These are phyloP conservation scores for Andrena haemorrhoa DNA, from an alignment of 2,888 invertebrate genomes.

Conservation along the genomic window DNA sequence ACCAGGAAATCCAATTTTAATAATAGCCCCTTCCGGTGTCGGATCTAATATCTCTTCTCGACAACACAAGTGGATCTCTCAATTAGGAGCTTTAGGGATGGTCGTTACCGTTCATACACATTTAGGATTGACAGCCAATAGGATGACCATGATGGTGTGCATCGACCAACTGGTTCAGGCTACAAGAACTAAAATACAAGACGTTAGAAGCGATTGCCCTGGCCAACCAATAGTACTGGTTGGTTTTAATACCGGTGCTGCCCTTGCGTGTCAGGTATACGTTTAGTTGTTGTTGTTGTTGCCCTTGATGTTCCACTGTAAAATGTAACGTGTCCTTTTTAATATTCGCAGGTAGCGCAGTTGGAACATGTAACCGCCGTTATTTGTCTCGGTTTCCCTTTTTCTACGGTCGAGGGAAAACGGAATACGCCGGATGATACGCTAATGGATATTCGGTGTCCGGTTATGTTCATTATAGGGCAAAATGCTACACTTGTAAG, in stretches of 20 bases:
- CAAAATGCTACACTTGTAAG: constrained; percentile 89
- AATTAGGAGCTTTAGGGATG: constrained; percentile 89
- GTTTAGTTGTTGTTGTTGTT: background rate
- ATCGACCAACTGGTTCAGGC: constrained; percentile 89
- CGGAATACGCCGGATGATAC: constrained; percentile 92
- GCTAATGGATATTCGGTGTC: constrained; percentile 90
- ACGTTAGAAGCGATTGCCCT: constrained; percentile 89
- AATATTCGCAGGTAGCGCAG: constrained; percentile 87
- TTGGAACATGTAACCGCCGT: constrained; percentile 90
- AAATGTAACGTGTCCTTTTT: background rate
- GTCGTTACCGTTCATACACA: constrained; percentile 88
- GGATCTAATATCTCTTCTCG: constrained; percentile 85
- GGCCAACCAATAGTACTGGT: constrained; percentile 91
- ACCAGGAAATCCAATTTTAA: constrained; percentile 89
- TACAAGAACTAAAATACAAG: constrained; percentile 90
- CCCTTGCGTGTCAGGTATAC: constrained; percentile 89
- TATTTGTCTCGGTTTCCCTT: constrained; percentile 92
- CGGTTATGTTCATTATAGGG: constrained; percentile 92
- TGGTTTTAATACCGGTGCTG: constrained; percentile 92
- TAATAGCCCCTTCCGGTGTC: constrained; percentile 87
- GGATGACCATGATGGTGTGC: constrained; percentile 86
- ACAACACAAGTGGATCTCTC: constrained; percentile 89
- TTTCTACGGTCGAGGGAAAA: constrained; percentile 90
- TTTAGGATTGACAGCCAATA: constrained; percentile 82
- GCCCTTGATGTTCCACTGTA: background rate